Conservation (phyloP, 2,797 vertebrate species). For the Enteromius treurensis region DNA sequence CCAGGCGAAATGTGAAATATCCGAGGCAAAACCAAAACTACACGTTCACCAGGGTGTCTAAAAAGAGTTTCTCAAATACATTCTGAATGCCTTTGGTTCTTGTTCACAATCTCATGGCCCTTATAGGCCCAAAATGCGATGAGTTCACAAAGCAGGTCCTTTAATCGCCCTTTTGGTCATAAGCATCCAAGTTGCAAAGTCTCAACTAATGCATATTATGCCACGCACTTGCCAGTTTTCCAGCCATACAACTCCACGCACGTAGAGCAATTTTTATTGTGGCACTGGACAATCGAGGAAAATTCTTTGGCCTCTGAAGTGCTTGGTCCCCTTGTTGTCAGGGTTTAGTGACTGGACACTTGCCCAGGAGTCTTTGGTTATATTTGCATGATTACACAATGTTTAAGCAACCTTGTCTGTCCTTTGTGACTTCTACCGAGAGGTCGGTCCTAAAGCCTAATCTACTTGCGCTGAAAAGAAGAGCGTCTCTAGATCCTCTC, state of each 20-base stretch:
- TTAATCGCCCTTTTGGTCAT: not conserved
- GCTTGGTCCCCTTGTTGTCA: constrained; percentile 53
- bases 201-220: not conserved
- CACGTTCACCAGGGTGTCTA: not conserved
- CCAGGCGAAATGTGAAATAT: not conserved
- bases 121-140: not conserved
- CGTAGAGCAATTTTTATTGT: not conserved
- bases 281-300: constrained; percentile 77
- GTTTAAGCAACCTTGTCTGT: constrained; percentile 48
- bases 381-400: constrained; percentile 77
- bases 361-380: constrained; percentile 81
- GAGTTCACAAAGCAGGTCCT: not conserved
- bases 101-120: not conserved
- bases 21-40: not conserved
- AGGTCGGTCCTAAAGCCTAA: constrained; percentile 30
- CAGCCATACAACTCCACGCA: not conserved
- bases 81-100: constrained; percentile 22
- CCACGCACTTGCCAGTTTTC: constrained; percentile 2
- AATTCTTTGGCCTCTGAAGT: constrained; percentile 65
- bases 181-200: not conserved
- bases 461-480: constrained; percentile 5
- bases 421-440: constrained; percentile 52
- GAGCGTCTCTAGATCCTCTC: constrained; percentile 20
- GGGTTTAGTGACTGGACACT: constrained; percentile 78
- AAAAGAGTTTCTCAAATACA: constrained; percentile 21